phyloP scores from a whole-genome alignment of 2,888 invertebrate species.

The Neoascia interrupta region DNA sequence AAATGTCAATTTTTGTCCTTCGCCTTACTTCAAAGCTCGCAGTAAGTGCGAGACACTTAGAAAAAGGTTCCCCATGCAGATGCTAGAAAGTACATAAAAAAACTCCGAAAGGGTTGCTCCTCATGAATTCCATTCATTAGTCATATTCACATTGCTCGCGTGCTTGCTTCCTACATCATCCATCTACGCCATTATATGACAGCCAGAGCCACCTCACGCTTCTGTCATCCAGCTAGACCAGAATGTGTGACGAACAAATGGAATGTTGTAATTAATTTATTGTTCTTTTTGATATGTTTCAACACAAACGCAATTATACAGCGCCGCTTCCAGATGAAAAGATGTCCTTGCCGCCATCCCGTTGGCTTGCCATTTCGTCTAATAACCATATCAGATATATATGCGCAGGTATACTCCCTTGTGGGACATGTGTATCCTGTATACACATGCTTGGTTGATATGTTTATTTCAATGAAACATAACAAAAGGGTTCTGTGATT shows the following conservation, averaged over 20 bases:
- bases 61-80: too few relatives aligned
- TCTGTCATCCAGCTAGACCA: conserved; percentile 14
- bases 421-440: conserved; percentile 40
- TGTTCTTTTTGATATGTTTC: conserved; percentile 66
- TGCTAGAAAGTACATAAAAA: too few relatives aligned
- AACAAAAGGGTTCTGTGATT: conserved; percentile 66
- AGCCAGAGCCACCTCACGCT: conserved; percentile 5
- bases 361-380: conserved; percentile 12
- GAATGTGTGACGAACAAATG: conserved; percentile 67
- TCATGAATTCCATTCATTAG: conserved; percentile 66
- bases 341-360: conserved; percentile 34
- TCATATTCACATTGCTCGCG: conserved; percentile 62
- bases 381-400: conserved; percentile 40
- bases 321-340: conserved; percentile 38
- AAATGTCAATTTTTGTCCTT: neutral
- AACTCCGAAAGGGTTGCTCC: conserved; percentile 60
- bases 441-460: conserved; percentile 33
- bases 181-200: conserved; percentile 32
- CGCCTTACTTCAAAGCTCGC: conserved; percentile 12
- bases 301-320: conserved; percentile 64
- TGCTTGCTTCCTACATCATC: conserved; percentile 26
- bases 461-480: conserved; percentile 44
- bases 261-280: conserved; percentile 70
- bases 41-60: conserved; percentile 21
- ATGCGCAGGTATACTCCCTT: too few relatives aligned